Conservation (phyloP, 2,888 invertebrate species). For the Patella depressa region DNA sequence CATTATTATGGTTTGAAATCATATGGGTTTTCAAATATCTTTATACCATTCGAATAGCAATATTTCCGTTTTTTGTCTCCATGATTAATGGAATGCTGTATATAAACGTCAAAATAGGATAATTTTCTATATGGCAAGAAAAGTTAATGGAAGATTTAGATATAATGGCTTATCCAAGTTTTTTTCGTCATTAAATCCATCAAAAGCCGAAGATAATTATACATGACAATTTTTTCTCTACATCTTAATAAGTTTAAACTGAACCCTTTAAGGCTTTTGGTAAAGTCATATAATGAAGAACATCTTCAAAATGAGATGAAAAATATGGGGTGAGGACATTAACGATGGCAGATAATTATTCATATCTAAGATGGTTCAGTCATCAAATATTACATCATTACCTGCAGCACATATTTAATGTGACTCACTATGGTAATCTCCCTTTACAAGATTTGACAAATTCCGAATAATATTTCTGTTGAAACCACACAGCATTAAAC, state of each 20-base stretch:
- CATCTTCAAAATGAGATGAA: not conserved
- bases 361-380: too few relatives aligned
- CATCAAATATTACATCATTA: too few relatives aligned
- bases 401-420: too few relatives aligned
- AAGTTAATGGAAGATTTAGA: slow-evolving; percentile 7
- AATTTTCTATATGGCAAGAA: slow-evolving; percentile 10
- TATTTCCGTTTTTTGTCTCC: slow-evolving; percentile 7
- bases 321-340: slow-evolving; percentile 6
- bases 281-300: slow-evolving; percentile 4
- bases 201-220: slow-evolving; percentile 4
- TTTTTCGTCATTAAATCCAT: slow-evolving; percentile 9
- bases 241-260: not conserved
- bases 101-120: slow-evolving; percentile 3
- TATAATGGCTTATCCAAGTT: slow-evolving; percentile 7
- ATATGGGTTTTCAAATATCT: slow-evolving; percentile 8
- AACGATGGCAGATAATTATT: not conserved
- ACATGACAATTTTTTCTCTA: slow-evolving; percentile 6
- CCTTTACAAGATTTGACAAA: too few relatives aligned
- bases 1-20: slow-evolving; percentile 4
- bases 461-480: too few relatives aligned
- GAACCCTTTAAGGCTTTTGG: not conserved
- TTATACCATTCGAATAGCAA: not conserved
- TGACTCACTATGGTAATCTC: too few relatives aligned
- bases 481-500: too few relatives aligned
- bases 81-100: slow-evolving; percentile 11